phyloP scores from a whole-genome alignment of 2,888 invertebrate genomes.

The Acronicta psi region DNA sequence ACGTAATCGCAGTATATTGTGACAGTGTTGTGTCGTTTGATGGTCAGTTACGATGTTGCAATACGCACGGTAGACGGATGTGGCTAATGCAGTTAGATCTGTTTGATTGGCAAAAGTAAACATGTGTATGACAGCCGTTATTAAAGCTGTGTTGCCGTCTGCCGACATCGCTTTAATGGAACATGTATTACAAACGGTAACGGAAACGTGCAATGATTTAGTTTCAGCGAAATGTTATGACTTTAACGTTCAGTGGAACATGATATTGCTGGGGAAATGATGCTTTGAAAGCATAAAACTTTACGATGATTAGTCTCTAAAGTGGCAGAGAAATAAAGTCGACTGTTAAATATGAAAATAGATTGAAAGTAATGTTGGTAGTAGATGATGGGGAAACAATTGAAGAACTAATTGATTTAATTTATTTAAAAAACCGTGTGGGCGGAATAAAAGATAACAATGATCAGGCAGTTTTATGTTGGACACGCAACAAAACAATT shows the following conservation, averaged over 20 bases:
- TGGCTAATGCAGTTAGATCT: conserved; percentile 79
- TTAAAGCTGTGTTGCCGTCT: conserved; percentile 72
- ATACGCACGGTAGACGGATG: conserved; percentile 66
- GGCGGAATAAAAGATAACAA: conserved; percentile 79
- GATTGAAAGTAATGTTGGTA: conserved; percentile 30
- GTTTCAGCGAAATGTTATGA: conserved; percentile 73
- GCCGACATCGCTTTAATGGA: conserved; percentile 79
- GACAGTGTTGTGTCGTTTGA: conserved; percentile 73
- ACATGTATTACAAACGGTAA: conserved; percentile 70
- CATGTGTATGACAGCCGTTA: conserved; percentile 77
- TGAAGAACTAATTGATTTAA: conserved; percentile 62
- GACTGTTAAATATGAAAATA: conserved; percentile 29
- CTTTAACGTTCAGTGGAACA: conserved; percentile 65
- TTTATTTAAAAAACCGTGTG: conserved; percentile 74
- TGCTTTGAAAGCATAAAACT: conserved; percentile 44
- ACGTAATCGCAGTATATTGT: conserved; percentile 60
- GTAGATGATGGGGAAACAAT: conserved; percentile 46
- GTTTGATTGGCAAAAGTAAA: conserved; percentile 84
- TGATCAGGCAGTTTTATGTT: conserved; percentile 76
- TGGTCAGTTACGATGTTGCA: conserved; percentile 75
- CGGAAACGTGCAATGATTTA: conserved; percentile 80
- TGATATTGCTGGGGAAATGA: conserved; percentile 58
- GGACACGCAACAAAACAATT: conserved; percentile 80
- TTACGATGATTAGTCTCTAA: conserved; percentile 40
- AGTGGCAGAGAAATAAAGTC: conserved; percentile 20